These are phyloP conservation scores for Drosophila asahinai DNA, from an alignment of 1,140 invertebrate genomes.

Conservation along the genomic window DNA sequence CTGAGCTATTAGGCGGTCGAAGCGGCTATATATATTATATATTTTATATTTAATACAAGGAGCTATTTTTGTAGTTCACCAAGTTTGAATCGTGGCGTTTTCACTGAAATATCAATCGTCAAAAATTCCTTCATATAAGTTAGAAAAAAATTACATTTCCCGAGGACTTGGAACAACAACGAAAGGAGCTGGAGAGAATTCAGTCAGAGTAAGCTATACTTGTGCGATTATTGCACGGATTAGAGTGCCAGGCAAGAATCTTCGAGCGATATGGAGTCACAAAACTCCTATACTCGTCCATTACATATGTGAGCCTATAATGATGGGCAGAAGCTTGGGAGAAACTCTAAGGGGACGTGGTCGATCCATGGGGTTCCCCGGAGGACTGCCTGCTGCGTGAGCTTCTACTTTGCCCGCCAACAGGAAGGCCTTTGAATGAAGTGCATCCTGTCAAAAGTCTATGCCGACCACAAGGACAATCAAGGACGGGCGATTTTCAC, in stretches of 20 bases:
- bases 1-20: not conserved
- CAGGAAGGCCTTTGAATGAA: not conserved
- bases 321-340: not conserved
- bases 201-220: not conserved
- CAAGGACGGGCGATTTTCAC: not conserved
- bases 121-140: too few species aligned
- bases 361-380: not conserved
- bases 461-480: not conserved
- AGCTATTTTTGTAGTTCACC: not conserved
- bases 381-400: not conserved
- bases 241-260: not conserved
- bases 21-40: not conserved
- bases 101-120: too few species aligned
- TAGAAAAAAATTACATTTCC: not conserved
- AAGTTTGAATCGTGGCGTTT: not conserved
- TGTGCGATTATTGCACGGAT: not conserved
- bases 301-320: not conserved
- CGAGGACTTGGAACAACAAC: not conserved
- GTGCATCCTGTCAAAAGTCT: not conserved
- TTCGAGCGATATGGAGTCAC: constrained; percentile 1
- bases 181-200: not conserved
- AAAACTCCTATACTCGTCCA: not conserved
- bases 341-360: not conserved
- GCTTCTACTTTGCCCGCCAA: not conserved
- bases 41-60: not conserved